Conservation (phyloP, 2,113 vertebrate genomes). For the Bambusicola thoracicus region DNA sequence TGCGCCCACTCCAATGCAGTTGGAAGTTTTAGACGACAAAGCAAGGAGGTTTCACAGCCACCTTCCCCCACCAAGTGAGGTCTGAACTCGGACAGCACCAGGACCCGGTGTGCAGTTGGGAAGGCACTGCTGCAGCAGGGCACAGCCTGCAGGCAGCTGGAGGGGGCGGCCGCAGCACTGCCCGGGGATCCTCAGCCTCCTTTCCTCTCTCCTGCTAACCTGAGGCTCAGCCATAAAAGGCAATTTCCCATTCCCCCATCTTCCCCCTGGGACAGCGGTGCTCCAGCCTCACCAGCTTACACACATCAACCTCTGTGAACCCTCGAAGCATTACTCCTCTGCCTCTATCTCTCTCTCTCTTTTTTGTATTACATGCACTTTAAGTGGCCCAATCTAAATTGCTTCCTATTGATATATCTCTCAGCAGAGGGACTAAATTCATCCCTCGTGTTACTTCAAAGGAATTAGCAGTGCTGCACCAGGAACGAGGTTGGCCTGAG, state of each 20-base stretch:
- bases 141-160: rapidly evolving
- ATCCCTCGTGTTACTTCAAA: slow-evolving; percentile 64
- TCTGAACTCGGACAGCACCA: rapidly evolving
- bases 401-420: slow-evolving; percentile 76
- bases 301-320: slow-evolving; percentile 52
- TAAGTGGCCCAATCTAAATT: slow-evolving; percentile 72
- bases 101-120: neutral
- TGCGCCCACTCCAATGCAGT: too few species aligned
- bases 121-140: neutral
- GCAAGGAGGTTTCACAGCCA: neutral
- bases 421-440: slow-evolving; percentile 63
- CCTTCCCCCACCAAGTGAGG: neutral
- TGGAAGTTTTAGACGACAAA: neutral
- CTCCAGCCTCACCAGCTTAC: slow-evolving; percentile 23
- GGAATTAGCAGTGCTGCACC: slow-evolving; percentile 49
- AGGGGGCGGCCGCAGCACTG: neutral
- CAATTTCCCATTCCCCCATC: slow-evolving; percentile 31
- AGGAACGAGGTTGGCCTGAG: slow-evolving; percentile 54
- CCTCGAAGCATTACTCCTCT: slow-evolving; percentile 23
- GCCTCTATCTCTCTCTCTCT: slow-evolving; percentile 2
- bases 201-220: neutral
- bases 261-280: neutral
- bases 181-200: slow-evolving; percentile 14
- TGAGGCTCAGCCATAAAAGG: slow-evolving; percentile 14
- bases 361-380: slow-evolving; percentile 59